Conservation (phyloP, 2,797 vertebrate genomes). For the Epinephelus malabaricus region DNA sequence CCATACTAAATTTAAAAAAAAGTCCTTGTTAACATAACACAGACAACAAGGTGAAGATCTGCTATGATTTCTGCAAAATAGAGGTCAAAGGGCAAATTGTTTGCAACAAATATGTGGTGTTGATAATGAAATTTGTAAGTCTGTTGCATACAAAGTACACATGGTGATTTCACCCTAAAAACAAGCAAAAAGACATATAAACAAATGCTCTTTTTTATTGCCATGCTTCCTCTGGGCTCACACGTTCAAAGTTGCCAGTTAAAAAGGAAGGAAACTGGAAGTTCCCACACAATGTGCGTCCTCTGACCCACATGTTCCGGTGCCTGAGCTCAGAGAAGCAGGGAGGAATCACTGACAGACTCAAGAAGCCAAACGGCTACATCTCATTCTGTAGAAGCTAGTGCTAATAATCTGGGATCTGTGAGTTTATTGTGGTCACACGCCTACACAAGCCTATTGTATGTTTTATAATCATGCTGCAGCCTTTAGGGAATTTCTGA, state of each 20-base stretch:
- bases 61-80: neutral
- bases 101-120: neutral
- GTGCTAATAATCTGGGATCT: neutral
- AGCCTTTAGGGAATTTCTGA: constrained; percentile 15
- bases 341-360: neutral
- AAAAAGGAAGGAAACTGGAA: constrained; percentile 1
- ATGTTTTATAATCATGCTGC: neutral
- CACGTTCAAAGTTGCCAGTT: neutral
- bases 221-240: neutral
- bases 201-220: neutral
- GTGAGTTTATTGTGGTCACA: constrained; percentile 7
- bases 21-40: neutral
- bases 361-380: neutral
- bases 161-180: neutral
- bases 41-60: neutral
- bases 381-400: neutral
- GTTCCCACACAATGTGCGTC: neutral
- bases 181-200: neutral
- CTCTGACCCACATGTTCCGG: neutral
- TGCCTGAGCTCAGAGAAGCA: neutral
- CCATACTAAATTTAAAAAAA: neutral
- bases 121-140: neutral
- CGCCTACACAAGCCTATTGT: neutral
- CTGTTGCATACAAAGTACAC: no score
- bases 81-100: neutral